A percentile compares a stretch with the other conserved stretches of the same genome.
Conservation (phyloP, 2,113 vertebrate genomes). For the Sitta europaea region DNA sequence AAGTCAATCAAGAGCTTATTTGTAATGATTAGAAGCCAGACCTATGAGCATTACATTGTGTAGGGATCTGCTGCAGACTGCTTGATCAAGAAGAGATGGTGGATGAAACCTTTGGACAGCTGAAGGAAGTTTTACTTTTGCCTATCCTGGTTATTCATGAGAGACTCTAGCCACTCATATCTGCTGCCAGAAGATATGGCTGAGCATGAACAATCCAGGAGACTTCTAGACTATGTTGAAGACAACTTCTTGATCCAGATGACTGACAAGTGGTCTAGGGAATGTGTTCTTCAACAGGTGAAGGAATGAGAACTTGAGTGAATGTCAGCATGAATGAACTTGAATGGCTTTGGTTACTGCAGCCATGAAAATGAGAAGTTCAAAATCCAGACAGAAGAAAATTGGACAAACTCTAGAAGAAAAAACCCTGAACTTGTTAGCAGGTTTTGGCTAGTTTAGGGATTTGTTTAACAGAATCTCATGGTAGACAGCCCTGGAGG, state of each 20-base stretch:
- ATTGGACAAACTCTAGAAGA: not conserved
- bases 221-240: not conserved
- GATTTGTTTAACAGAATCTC: not conserved
- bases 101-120: not conserved
- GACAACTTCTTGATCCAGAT: not conserved
- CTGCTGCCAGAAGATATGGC: not conserved
- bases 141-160: not conserved
- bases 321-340: not conserved
- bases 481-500: not conserved
- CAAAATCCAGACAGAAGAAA: not conserved
- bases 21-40: not conserved
- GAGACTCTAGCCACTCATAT: not conserved
- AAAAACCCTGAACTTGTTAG: not conserved
- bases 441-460: not conserved
- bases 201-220: not conserved
- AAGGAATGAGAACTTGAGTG: not conserved
- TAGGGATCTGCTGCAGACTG: not conserved
- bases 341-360: not conserved
- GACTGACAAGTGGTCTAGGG: not conserved
- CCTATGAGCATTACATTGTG: not conserved
- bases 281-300: not conserved
- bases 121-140: not conserved
- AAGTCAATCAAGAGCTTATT: not conserved
- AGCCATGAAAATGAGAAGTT: not conserved
- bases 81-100: not conserved